These are phyloP conservation scores for Oppia nitens DNA, from an alignment of 1,140 invertebrate genomes.

Conservation along the genomic window DNA sequence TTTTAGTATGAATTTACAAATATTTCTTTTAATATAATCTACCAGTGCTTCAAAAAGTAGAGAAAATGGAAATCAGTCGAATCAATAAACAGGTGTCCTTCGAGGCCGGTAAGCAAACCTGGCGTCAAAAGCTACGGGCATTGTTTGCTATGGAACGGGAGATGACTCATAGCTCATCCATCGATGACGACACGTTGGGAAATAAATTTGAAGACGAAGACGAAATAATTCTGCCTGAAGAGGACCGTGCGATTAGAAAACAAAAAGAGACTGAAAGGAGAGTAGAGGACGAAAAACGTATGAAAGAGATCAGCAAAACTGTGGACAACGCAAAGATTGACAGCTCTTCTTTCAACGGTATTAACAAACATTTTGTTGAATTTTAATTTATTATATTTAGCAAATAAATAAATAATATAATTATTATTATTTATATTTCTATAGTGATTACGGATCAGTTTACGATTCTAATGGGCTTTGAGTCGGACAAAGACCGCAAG, in stretches of 20 bases:
- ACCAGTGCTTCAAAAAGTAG: constrained; percentile 5
- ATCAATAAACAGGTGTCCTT: constrained; percentile 4
- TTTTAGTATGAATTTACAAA: not conserved
- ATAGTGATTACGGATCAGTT: constrained; percentile 10
- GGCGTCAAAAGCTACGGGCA: constrained; percentile 2
- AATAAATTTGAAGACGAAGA: constrained; percentile 3
- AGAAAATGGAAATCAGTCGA: constrained; percentile 4
- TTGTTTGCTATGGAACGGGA: not conserved
- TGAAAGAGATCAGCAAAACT: not conserved
- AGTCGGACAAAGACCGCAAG: constrained; percentile 4
- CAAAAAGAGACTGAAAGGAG: not conserved
- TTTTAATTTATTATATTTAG: no score
- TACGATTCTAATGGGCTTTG: constrained; percentile 2
- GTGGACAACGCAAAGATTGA: constrained; percentile 7
- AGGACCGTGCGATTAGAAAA: not conserved
- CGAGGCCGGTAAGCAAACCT: not conserved
- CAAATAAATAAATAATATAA: constrained; percentile 1
- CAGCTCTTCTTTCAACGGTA: not conserved
- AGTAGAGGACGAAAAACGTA: not conserved
- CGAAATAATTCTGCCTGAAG: not conserved
- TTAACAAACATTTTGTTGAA: constrained; percentile 7
- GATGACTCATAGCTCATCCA: not conserved
- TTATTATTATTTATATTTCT: not conserved
- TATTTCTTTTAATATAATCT: not conserved
- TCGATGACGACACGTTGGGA: not conserved